phyloP scores from a whole-genome alignment of 2,113 vertebrate genomes.

The Calonectris borealis region DNA sequence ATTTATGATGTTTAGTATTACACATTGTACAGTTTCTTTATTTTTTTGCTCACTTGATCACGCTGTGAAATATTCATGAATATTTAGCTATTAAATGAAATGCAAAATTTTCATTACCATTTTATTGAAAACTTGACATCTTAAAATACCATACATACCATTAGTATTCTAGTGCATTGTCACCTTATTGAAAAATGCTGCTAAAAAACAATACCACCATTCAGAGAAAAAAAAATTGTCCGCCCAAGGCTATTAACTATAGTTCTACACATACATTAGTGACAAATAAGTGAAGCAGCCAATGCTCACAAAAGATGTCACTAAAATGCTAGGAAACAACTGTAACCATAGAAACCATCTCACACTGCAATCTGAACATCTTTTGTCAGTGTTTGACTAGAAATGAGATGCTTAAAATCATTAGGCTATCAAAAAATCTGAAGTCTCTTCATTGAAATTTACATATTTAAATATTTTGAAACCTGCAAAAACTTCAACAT shows the following conservation, averaged over 20 bases:
- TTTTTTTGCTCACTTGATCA: slow-evolving; percentile 80
- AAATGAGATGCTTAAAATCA: slow-evolving; percentile 88
- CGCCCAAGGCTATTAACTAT: slow-evolving; percentile 86
- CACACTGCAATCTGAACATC: slow-evolving; percentile 87
- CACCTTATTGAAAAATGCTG: slow-evolving; percentile 85
- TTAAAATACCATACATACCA: slow-evolving; percentile 86
- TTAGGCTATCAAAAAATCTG: slow-evolving; percentile 85
- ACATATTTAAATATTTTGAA: slow-evolving; percentile 89
- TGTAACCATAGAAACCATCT: slow-evolving; percentile 87
- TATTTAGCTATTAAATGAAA: slow-evolving; percentile 86
- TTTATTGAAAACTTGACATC: slow-evolving; percentile 86
- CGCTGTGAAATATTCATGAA: slow-evolving; percentile 83
- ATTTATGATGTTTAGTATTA: slow-evolving; percentile 77
- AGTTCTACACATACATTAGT: slow-evolving; percentile 87
- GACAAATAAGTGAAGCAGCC: slow-evolving; percentile 87
- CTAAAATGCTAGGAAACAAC: slow-evolving; percentile 88
- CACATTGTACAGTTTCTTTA: slow-evolving; percentile 79
- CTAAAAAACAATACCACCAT: slow-evolving; percentile 84
- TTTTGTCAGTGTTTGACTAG: slow-evolving; percentile 86
- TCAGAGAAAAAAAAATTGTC: slow-evolving; percentile 80
- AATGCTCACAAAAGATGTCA: slow-evolving; percentile 87
- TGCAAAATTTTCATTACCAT: slow-evolving; percentile 85
- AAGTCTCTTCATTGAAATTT: slow-evolving; percentile 83
- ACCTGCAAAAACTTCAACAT: slow-evolving; percentile 85
- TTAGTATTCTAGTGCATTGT: slow-evolving; percentile 85